A percentile compares a stretch with the other conserved stretches of the same genome.
Conservation (phyloP, 92 coral and sea anemone species). For the Phymanthus crucifer region DNA sequence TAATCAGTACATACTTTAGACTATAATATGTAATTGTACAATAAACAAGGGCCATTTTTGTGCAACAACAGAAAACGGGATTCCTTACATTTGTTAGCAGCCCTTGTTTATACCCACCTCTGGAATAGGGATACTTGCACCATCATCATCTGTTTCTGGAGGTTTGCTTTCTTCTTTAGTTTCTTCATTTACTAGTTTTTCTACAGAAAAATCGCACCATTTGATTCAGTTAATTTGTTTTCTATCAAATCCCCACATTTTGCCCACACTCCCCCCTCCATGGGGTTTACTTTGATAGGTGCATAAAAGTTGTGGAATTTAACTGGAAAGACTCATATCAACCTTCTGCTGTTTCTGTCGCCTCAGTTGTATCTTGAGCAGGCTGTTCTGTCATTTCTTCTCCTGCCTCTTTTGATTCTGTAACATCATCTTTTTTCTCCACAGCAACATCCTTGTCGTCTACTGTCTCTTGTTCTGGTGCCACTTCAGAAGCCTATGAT, state of each 20-base stretch:
- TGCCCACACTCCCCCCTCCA: too few relatives aligned
- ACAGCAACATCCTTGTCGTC: background rate
- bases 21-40: too few relatives aligned
- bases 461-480: slow-evolving; percentile 4
- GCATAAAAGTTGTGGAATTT: too few relatives aligned
- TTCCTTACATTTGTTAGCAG: too few relatives aligned
- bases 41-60: too few relatives aligned
- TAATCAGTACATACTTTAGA: background rate
- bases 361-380: slow-evolving; percentile 2
- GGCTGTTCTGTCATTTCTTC: slow-evolving; percentile 7
- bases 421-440: background rate
- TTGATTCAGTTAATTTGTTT: too few relatives aligned
- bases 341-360: slow-evolving; percentile 2
- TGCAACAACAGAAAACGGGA: too few relatives aligned
- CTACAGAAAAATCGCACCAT: background rate
- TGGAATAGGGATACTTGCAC: slow-evolving; percentile 60
- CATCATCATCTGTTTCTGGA: slow-evolving; percentile 6
- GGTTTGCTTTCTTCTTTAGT: slow-evolving; percentile 20
- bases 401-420: background rate
- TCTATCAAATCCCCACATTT: background rate
- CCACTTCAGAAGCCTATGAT: background rate
- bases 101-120: slow-evolving; percentile 53
- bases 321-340: too few relatives aligned
- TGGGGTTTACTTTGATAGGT: too few relatives aligned
- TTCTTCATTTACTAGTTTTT: background rate